phyloP scores from a whole-genome alignment of 2,888 invertebrate genomes.

The Cosmorhoe ocellata region DNA sequence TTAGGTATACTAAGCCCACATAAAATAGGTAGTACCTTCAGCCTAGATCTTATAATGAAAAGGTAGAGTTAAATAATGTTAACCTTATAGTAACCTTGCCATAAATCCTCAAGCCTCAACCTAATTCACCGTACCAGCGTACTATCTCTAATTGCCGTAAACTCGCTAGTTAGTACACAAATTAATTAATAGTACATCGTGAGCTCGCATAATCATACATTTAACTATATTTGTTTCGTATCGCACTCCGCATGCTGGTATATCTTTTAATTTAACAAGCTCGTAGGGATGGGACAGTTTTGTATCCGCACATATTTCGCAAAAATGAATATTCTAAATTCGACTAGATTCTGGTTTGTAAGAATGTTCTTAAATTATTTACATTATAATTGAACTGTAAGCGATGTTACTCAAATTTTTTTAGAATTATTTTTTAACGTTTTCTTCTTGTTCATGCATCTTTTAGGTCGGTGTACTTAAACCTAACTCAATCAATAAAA shows the following conservation, averaged over 20 bases:
- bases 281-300: constrained; percentile 7
- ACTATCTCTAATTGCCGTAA: constrained; percentile 28
- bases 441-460: too few relatives aligned
- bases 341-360: too few relatives aligned
- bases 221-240: constrained; percentile 41
- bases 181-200: constrained; percentile 53
- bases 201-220: constrained; percentile 48
- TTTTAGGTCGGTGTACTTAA: too few relatives aligned
- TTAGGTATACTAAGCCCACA: too few relatives aligned
- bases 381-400: too few relatives aligned
- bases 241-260: constrained; percentile 27
- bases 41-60: background rate
- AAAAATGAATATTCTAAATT: too few relatives aligned
- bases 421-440: too few relatives aligned
- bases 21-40: too few relatives aligned
- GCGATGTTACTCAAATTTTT: too few relatives aligned
- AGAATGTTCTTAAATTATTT: too few relatives aligned
- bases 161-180: constrained; percentile 42
- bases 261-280: constrained; percentile 29
- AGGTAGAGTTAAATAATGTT: background rate
- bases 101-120: constrained; percentile 9
- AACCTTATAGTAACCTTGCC: background rate
- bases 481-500: too few relatives aligned
- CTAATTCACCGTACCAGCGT: constrained; percentile 16
- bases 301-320: background rate